Evolutionary conservation across 2,888 invertebrate genomes (phyloP).

Genomic region (Anticlea derivata): DNA sequence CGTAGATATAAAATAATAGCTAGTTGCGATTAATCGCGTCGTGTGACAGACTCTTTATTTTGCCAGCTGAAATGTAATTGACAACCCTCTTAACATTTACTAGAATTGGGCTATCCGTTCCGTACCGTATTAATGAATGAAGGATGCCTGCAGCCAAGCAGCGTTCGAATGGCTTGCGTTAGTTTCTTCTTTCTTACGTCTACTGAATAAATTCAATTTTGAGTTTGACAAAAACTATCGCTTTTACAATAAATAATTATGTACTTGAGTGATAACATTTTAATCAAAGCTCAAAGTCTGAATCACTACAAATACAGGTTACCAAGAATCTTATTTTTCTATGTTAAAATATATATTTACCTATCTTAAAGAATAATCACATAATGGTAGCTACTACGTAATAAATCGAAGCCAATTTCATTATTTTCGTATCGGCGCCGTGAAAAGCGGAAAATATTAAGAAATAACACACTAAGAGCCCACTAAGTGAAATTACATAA

Average conservation of each 20-base stretch:
- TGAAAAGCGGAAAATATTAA: conserved; percentile 58
- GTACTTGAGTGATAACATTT: conserved; percentile 14
- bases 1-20: no score
- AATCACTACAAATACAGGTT: no score
- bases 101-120: conserved; percentile 36
- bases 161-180: no score
- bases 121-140: no score
- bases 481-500: conserved; percentile 76
- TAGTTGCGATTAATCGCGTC: neutral
- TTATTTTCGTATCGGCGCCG: conserved; percentile 42
- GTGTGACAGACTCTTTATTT: conserved; percentile 10
- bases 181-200: no score
- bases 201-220: no score
- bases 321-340: no score
- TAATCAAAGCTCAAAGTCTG: neutral
- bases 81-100: conserved; percentile 39
- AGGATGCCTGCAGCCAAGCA: conserved; percentile 32
- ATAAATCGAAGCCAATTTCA: conserved; percentile 41
- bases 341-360: no score
- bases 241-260: conserved; percentile 21
- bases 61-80: conserved; percentile 35
- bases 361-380: no score
- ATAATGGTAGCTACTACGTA: conserved; percentile 2
- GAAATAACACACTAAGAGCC: conserved; percentile 62
- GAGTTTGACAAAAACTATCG: no score